Evolutionary conservation across 2,113 vertebrate genomes (phyloP).

Genomic region (Petroica traversi): DNA sequence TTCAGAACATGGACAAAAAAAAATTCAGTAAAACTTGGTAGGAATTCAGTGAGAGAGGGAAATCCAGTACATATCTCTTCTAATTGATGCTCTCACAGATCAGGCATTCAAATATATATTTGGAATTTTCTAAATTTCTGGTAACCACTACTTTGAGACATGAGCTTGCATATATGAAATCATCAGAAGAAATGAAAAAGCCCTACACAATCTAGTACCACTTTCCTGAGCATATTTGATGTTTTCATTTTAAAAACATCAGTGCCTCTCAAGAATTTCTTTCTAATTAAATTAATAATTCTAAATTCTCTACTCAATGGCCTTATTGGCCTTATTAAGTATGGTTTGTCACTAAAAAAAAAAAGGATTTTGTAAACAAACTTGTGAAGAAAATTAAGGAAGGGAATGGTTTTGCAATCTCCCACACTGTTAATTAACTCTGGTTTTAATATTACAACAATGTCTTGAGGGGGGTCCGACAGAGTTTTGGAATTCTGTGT

Average conservation of each 20-base stretch:
- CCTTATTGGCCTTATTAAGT: neutral
- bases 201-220: neutral
- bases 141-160: neutral
- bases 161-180: neutral
- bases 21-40: neutral
- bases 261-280: neutral
- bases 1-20: neutral
- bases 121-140: neutral
- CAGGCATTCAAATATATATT: neutral
- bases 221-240: neutral
- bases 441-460: neutral
- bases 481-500: neutral
- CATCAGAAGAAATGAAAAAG: neutral
- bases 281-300: neutral
- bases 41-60: neutral
- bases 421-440: neutral
- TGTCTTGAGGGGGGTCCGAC: neutral
- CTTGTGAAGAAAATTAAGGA: neutral
- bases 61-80: neutral
- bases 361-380: neutral
- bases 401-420: neutral
- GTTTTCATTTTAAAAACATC: neutral
- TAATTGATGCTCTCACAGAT: neutral
- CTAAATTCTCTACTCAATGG: neutral
- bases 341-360: neutral